Conservation (phyloP, 2,797 vertebrate genomes). For the Darevskia mixta region DNA sequence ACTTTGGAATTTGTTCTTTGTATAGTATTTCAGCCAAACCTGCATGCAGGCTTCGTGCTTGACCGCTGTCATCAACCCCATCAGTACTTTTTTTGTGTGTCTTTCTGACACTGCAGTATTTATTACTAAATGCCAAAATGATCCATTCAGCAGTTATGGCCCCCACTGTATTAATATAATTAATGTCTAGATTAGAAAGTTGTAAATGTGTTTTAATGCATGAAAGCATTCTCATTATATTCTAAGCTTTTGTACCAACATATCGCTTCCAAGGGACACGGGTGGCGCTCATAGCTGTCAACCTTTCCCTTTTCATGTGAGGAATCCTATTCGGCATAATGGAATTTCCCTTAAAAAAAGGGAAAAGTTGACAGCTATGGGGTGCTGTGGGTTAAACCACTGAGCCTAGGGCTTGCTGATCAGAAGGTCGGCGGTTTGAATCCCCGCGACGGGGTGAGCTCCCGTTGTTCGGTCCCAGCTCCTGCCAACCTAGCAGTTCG, state of each 20-base stretch:
- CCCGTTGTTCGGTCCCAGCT: too few relatives aligned
- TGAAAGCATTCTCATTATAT: background rate
- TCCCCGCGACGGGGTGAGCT: too few relatives aligned
- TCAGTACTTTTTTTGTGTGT: background rate
- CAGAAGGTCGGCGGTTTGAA: too few relatives aligned
- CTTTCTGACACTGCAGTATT: constrained; percentile 22
- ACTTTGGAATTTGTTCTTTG: background rate
- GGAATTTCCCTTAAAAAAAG: too few relatives aligned
- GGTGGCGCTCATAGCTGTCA: too few relatives aligned
- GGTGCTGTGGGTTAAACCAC: too few relatives aligned
- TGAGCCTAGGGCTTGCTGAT: too few relatives aligned
- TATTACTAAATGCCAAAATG: constrained; percentile 15
- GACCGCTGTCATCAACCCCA: constrained; percentile 28
- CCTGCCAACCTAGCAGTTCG: too few relatives aligned
- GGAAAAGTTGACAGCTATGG: too few relatives aligned
- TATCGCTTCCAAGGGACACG: too few relatives aligned
- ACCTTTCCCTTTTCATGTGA: too few relatives aligned
- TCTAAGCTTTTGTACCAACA: background rate
- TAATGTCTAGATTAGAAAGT: constrained; percentile 7
- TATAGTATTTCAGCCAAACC: background rate
- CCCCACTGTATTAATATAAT: background rate
- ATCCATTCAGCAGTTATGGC: background rate
- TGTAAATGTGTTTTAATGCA: background rate
- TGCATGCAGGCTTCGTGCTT: background rate
- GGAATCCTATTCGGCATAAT: too few relatives aligned